Evolutionary conservation across 2,113 vertebrate genomes (phyloP).

Genomic region (Cranoglanis bouderius): DNA sequence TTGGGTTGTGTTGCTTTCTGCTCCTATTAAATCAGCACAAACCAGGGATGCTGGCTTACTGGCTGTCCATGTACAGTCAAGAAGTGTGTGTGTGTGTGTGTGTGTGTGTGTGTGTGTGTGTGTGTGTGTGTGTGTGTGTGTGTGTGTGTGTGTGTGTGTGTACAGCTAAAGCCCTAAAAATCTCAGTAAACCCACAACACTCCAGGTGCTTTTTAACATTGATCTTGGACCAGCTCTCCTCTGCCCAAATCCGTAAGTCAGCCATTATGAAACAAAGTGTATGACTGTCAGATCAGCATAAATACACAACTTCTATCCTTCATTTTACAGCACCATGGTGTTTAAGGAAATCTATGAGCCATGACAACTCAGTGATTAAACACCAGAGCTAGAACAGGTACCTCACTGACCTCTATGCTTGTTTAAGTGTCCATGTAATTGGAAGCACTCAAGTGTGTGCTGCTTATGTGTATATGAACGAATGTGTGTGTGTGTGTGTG

Average conservation of each 20-base stretch:
- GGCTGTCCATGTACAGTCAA: neutral
- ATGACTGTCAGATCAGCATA: neutral
- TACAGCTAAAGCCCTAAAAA: neutral
- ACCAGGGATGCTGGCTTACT: slow-evolving; percentile 3
- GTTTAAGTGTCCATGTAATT: slow-evolving; percentile 38
- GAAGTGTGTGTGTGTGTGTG: neutral
- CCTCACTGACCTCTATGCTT: slow-evolving; percentile 26
- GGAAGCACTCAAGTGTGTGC: slow-evolving; percentile 6
- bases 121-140: neutral
- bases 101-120: neutral
- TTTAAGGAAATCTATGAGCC: slow-evolving; percentile 5
- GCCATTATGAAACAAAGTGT: neutral
- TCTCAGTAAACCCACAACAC: slow-evolving; percentile 3
- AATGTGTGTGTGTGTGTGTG: neutral
- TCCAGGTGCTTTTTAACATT: neutral
- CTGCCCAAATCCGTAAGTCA: slow-evolving; percentile 11
- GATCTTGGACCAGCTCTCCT: neutral
- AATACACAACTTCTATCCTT: neutral
- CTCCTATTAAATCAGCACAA: slow-evolving; percentile 3
- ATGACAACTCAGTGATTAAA: slow-evolving; percentile 28
- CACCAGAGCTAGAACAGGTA: slow-evolving; percentile 20
- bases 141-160: neutral
- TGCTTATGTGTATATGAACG: neutral
- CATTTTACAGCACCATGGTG: neutral
- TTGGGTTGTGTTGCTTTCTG: slow-evolving; percentile 3